phyloP scores from a whole-genome alignment of 2,888 invertebrate species.

The Agrotis segetum region DNA sequence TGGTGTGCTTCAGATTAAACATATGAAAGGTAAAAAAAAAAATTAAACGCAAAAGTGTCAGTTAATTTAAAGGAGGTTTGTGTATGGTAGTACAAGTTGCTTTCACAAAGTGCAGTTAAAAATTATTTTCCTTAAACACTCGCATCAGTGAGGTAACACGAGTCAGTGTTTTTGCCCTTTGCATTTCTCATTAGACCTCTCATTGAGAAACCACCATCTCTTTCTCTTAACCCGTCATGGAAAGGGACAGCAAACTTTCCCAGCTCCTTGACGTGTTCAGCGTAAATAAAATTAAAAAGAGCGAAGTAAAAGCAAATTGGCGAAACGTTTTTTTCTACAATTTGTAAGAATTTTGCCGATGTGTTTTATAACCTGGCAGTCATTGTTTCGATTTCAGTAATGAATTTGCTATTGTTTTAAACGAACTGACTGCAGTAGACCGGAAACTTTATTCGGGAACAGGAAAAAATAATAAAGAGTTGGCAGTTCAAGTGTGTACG shows the following conservation, averaged over 20 bases:
- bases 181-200: constrained; percentile 66
- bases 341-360: constrained; percentile 56
- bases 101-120: constrained; percentile 37
- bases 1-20: too few species aligned
- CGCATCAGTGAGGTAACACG: constrained; percentile 49
- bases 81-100: not conserved
- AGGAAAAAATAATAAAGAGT: constrained; percentile 16
- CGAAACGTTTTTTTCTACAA: constrained; percentile 55
- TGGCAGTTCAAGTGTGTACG: not conserved
- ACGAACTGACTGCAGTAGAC: constrained; percentile 45
- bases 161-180: constrained; percentile 63
- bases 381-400: constrained; percentile 65
- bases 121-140: constrained; percentile 44
- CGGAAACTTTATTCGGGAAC: constrained; percentile 35
- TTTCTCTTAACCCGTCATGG: constrained; percentile 16
- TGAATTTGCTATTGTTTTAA: constrained; percentile 66
- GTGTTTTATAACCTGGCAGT: constrained; percentile 63
- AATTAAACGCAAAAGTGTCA: not conserved
- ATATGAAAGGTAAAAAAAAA: too few species aligned
- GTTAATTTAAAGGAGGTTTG: constrained; percentile 5
- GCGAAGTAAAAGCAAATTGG: constrained; percentile 63
- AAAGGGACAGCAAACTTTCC: constrained; percentile 42
- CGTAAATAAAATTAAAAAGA: constrained; percentile 57
- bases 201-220: constrained; percentile 57
- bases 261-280: constrained; percentile 48